These are phyloP conservation scores for Bradypus variegatus DNA, from an alignment of 2,797 vertebrate species.

Conservation along the genomic window DNA sequence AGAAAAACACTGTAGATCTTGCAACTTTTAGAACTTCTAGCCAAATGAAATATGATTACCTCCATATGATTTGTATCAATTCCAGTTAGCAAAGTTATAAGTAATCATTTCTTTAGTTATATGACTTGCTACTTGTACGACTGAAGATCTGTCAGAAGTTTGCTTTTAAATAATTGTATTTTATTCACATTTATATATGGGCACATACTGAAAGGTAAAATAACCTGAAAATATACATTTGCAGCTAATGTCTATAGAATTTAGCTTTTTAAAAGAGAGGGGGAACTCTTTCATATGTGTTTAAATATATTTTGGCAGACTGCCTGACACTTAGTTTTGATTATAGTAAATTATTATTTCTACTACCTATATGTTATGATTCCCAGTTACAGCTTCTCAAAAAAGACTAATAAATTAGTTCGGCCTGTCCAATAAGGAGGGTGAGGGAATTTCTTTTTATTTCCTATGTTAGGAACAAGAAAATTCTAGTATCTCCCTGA, in stretches of 20 bases:
- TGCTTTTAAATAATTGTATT: constrained; percentile 16
- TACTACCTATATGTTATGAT: background rate
- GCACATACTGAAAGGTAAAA: background rate
- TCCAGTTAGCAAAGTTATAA: constrained; percentile 26
- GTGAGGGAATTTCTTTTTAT: constrained; percentile 13
- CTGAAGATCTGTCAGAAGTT: constrained; percentile 17
- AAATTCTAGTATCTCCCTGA: background rate
- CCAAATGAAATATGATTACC: constrained; percentile 18
- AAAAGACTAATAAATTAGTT: constrained; percentile 36
- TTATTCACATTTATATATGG: background rate
- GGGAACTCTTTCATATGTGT: background rate
- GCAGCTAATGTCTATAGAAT: background rate
- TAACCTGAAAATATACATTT: constrained; percentile 17
- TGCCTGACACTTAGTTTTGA: constrained; percentile 44
- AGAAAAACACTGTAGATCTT: background rate
- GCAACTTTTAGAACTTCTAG: background rate
- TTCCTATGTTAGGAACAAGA: background rate
- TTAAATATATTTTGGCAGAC: constrained; percentile 39
- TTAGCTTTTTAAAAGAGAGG: background rate
- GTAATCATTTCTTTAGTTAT: background rate
- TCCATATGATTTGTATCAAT: constrained; percentile 26
- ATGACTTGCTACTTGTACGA: background rate
- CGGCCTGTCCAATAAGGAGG: background rate
- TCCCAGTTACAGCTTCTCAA: constrained; percentile 34
- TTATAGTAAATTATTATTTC: constrained; percentile 50